A percentile compares a stretch with the other conserved stretches of the same genome.
These are phyloP conservation scores for Peromyscus attwateri DNA, from an alignment of 2,797 vertebrate species.

Conservation along the genomic window DNA sequence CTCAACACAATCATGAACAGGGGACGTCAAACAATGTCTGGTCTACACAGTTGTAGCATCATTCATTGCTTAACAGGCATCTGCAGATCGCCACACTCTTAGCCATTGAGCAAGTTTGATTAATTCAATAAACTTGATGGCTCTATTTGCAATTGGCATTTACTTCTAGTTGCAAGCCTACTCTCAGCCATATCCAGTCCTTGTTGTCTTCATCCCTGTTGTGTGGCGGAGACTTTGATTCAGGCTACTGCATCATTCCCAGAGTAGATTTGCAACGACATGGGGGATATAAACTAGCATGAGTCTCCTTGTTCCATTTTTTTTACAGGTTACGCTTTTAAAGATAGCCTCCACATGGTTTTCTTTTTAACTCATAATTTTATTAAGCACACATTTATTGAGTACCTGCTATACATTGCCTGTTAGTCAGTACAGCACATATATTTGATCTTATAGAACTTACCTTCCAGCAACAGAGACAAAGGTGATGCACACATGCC, in stretches of 20 bases:
- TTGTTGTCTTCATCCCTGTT: neutral
- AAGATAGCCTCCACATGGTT: neutral
- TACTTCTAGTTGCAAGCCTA: neutral
- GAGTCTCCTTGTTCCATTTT: neutral
- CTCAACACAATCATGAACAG: neutral
- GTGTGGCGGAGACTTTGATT: neutral
- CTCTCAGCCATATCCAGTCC: neutral
- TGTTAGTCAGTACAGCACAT: neutral
- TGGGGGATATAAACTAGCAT: neutral
- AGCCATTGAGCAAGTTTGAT: neutral
- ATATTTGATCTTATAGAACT: neutral
- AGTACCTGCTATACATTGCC: neutral
- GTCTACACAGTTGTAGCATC: too few species aligned
- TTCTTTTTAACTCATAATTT: neutral
- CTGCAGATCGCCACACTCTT: neutral
- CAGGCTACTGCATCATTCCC: neutral
- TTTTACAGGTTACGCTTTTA: neutral
- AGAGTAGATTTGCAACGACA: neutral
- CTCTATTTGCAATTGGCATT: neutral
- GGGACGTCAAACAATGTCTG: neutral
- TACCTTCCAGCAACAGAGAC: neutral
- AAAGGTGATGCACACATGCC: neutral
- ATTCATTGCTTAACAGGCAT: neutral
- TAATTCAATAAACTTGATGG: neutral
- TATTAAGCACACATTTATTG: slow-evolving; percentile 3